Percentiles rank a stretch among this genome's conserved stretches.
Conservation (phyloP, 2,888 invertebrate species). For the Xestia rhomboidea region DNA sequence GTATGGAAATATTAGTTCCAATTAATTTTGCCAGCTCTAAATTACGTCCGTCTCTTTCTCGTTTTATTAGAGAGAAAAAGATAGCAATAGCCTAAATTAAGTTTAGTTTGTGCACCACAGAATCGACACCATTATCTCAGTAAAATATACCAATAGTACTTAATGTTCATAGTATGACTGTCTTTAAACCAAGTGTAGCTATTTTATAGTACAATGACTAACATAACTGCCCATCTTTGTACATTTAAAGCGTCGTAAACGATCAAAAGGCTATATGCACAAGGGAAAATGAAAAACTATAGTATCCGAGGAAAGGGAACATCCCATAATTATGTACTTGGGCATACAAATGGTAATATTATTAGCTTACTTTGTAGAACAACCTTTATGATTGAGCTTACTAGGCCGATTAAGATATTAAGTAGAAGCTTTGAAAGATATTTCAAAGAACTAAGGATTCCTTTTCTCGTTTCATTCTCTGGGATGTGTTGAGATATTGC, state of each 20-base stretch:
- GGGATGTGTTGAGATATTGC: neutral
- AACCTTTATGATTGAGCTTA: constrained; percentile 35
- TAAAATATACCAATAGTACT: constrained; percentile 8
- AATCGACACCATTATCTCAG: neutral
- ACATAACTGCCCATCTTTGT: constrained; percentile 37
- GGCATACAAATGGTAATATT: constrained; percentile 43
- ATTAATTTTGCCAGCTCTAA: no score
- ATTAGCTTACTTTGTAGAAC: constrained; percentile 32
- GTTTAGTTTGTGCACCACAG: no score
- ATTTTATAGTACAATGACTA: constrained; percentile 43
- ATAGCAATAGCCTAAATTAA: no score
- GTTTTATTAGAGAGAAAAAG: neutral
- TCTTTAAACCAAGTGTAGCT: constrained; percentile 26
- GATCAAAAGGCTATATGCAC: constrained; percentile 34
- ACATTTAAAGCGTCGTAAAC: constrained; percentile 40
- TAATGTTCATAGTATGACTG: constrained; percentile 2
- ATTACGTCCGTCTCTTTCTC: no score
- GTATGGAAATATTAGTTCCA: no score
- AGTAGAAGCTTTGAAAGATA: constrained; percentile 23
- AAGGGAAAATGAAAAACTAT: constrained; percentile 42
- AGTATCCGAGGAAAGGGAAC: constrained; percentile 50
- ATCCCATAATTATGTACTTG: constrained; percentile 35
- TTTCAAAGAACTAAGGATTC: constrained; percentile 34
- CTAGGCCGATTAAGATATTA: constrained; percentile 25
- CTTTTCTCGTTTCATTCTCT: neutral